A percentile compares a stretch with the other conserved stretches of the same genome.
Evolutionary conservation across 1,140 invertebrate genomes (phyloP).

Genomic region (Oryzaephilus surinamensis): DNA sequence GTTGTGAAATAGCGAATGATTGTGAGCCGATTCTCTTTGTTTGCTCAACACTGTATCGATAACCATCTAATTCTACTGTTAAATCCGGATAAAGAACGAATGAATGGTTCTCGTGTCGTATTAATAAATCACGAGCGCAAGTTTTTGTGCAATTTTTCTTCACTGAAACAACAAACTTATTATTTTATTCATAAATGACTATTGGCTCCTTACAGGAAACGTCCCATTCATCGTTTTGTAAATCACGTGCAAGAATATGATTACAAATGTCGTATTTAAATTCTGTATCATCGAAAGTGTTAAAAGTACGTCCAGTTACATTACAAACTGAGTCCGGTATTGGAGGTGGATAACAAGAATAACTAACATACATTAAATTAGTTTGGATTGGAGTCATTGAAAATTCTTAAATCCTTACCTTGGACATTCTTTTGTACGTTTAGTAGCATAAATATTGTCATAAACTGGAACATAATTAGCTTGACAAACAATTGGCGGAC

Average conservation of each 20-base stretch:
- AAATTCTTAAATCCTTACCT: too few species aligned
- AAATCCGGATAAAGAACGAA: conserved; percentile 53
- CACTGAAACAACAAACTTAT: conserved; percentile 37
- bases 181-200: background rate
- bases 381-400: too few species aligned
- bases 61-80: conserved; percentile 54
- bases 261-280: conserved; percentile 71
- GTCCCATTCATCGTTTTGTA: conserved; percentile 49
- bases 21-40: conserved; percentile 53
- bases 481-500: conserved; percentile 47
- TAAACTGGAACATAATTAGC: conserved; percentile 38
- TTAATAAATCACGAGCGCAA: conserved; percentile 47
- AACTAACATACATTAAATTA: too few species aligned
- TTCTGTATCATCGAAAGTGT: conserved; percentile 65
- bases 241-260: conserved; percentile 63
- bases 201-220: conserved; percentile 45
- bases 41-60: conserved; percentile 52
- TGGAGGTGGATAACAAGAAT: conserved; percentile 49
- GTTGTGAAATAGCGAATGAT: conserved; percentile 52
- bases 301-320: conserved; percentile 60
- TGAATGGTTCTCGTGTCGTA: conserved; percentile 44
- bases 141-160: conserved; percentile 48
- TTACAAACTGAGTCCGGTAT: conserved; percentile 56
- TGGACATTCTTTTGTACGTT: too few species aligned
- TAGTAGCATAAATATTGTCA: too few species aligned